Conservation (phyloP, 2,797 vertebrate genomes). For the Lateolabrax maculatus region DNA sequence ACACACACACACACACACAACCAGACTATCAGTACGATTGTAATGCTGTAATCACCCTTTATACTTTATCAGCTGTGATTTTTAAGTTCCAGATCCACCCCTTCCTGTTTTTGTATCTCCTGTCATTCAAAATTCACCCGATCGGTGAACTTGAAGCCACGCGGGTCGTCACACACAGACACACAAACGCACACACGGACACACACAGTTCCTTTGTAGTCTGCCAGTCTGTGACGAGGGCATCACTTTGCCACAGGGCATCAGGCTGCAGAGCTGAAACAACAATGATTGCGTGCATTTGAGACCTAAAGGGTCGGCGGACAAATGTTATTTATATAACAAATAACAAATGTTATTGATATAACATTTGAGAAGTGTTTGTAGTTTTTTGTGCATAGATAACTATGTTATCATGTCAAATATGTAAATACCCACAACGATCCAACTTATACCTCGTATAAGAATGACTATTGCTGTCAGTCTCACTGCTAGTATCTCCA, state of each 20-base stretch:
- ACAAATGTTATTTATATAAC: not conserved
- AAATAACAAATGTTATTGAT: not conserved
- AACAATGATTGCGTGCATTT: slow-evolving; percentile 62
- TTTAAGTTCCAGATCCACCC: slow-evolving; percentile 65
- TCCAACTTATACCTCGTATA: not conserved
- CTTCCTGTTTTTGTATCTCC: slow-evolving; percentile 73
- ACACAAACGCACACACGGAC: not conserved
- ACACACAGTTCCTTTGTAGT: slow-evolving; percentile 11
- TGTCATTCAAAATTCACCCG: slow-evolving; percentile 70
- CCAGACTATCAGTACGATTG: slow-evolving; percentile 21
- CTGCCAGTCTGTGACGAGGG: slow-evolving; percentile 51
- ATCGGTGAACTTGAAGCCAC: slow-evolving; percentile 57
- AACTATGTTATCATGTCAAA: not conserved
- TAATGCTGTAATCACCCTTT: slow-evolving; percentile 22
- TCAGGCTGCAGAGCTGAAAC: slow-evolving; percentile 59
- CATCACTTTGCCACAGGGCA: slow-evolving; percentile 41
- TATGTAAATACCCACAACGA: not conserved
- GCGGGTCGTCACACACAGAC: not conserved
- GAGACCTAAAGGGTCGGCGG: slow-evolving; percentile 3
- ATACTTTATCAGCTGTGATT: slow-evolving; percentile 62
- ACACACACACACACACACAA: slow-evolving; percentile 7
- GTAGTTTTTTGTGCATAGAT: not conserved
- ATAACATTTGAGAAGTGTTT: not conserved
- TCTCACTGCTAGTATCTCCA: slow-evolving; percentile 14
- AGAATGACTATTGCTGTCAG: not conserved